Percentiles rank a stretch among this genome's conserved stretches.
Evolutionary conservation across 2,888 invertebrate genomes (phyloP).

Genomic region (Alcis repandata): DNA sequence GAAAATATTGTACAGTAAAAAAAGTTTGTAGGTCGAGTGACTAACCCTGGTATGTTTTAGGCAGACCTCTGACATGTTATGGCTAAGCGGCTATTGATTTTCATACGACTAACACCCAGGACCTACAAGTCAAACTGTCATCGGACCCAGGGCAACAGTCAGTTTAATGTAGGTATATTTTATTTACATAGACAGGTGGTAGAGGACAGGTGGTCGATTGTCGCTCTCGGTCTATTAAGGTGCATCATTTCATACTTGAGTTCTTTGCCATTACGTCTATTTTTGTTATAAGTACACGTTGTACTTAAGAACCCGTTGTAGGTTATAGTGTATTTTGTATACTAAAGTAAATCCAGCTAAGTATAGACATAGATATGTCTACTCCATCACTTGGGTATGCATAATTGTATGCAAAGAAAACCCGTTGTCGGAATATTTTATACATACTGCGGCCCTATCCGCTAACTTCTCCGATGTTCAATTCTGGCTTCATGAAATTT

Average conservation of each 20-base stretch:
- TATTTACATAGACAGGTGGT: slow-evolving; percentile 8
- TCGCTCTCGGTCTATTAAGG: slow-evolving; percentile 10
- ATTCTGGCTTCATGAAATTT: too few relatives aligned
- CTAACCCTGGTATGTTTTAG: too few relatives aligned
- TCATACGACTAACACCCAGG: too few relatives aligned
- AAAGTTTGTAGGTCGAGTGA: too few relatives aligned
- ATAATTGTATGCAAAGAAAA: neutral
- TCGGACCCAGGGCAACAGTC: too few relatives aligned
- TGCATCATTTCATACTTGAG: neutral
- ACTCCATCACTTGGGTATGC: neutral
- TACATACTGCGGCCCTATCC: too few relatives aligned
- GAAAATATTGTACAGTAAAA: neutral
- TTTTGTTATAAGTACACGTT: slow-evolving; percentile 13
- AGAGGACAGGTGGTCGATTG: neutral
- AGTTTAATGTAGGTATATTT: too few relatives aligned
- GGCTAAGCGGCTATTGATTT: too few relatives aligned
- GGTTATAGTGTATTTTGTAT: neutral
- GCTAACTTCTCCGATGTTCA: too few relatives aligned
- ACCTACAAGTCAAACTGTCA: too few relatives aligned
- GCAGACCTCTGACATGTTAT: too few relatives aligned
- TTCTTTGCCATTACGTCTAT: slow-evolving; percentile 8
- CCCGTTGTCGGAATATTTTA: neutral
- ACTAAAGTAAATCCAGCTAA: neutral
- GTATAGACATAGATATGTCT: neutral
- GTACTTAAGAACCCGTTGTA: slow-evolving; percentile 14